Evolutionary conservation across 2,797 vertebrate genomes (phyloP), one percentile per base, ranked within the genome.

Genomic region (Catharus ustulatus): DNA sequence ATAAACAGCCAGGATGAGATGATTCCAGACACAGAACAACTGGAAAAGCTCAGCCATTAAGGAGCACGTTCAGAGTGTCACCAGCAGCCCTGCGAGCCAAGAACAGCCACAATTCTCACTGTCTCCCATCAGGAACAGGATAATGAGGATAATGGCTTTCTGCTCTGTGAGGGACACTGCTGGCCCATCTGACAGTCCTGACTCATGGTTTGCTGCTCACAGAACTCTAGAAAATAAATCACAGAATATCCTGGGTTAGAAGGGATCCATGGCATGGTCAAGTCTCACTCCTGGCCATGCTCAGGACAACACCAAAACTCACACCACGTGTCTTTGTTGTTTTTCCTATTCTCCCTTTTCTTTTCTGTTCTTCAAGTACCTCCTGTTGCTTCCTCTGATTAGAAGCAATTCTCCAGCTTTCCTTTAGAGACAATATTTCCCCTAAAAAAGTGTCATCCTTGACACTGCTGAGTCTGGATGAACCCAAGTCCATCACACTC

Each of bases 281-380:
- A 23, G 11, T 16, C 26, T 57, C 27, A 16, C 40, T 52, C 58
- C 2, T 19, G 14, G n/a, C 14, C 14, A 45, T 42, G 66, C 1
- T 34, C n/a, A 34, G 24, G 43, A 46, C 10, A 30, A 15, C 1
- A 3, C 18, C 30, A 48, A 64, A 72, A 64, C 42, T 54, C 52
- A 42, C 22, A 48, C 8, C 7, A 14, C 0, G 0, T 42, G 30
- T 14, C 52, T 27, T 10, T 22, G n/a, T 4, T 40, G 23, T 38
- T 57, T 27, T 5, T 30, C 58, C 11, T 64, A 0, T 40, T 64
- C 40, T 26, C n/a, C 17, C 8, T 30, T 76, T 64, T 43, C 27
- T 27, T 19, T 38, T 8, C 29, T 63, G 14, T 13, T 51, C 36
- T 51, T 57, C 38, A 26, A 7, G 20, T 26, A 42, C 38, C 59